phyloP scores from a whole-genome alignment of 2,888 invertebrate genomes.

The Sicus ferrugineus region DNA sequence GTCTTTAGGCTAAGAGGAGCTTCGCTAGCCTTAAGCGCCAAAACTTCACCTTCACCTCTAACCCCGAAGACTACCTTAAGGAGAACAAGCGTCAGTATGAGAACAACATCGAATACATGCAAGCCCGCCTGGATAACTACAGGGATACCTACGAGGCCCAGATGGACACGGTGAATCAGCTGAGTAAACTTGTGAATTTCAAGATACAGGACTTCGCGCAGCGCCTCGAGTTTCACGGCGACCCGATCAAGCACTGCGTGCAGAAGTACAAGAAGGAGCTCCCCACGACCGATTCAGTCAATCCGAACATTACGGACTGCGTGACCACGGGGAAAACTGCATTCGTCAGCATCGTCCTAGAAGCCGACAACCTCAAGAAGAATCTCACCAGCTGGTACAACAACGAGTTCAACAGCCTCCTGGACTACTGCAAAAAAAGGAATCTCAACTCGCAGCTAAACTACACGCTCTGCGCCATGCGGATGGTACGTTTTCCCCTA shows the following conservation, averaged over 20 bases:
- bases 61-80: constrained; percentile 37
- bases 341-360: not conserved
- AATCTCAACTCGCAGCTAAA: constrained; percentile 14
- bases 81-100: constrained; percentile 40
- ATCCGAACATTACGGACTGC: not conserved
- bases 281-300: not conserved
- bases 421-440: too few relatives aligned
- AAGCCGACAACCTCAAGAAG: not conserved
- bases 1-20: constrained; percentile 5
- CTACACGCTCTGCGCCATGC: constrained; percentile 28
- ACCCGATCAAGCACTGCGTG: constrained; percentile 19
- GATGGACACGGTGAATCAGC: constrained; percentile 25
- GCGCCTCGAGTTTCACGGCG: constrained; percentile 21
- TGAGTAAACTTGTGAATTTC: constrained; percentile 23
- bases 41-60: constrained; percentile 10
- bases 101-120: constrained; percentile 33
- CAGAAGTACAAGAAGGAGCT: constrained; percentile 9
- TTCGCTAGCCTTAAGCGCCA: not conserved
- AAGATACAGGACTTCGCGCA: constrained; percentile 35
- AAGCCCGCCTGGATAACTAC: constrained; percentile 31
- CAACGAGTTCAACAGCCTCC: too few relatives aligned
- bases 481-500: too few relatives aligned
- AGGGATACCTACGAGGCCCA: constrained; percentile 24
- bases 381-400: constrained; percentile 20
- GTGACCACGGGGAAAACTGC: constrained; percentile 9